A percentile compares a stretch with the other conserved stretches of the same genome.
Evolutionary conservation across 2,113 vertebrate species (phyloP).

Genomic region (Pelodiscus sinensis): DNA sequence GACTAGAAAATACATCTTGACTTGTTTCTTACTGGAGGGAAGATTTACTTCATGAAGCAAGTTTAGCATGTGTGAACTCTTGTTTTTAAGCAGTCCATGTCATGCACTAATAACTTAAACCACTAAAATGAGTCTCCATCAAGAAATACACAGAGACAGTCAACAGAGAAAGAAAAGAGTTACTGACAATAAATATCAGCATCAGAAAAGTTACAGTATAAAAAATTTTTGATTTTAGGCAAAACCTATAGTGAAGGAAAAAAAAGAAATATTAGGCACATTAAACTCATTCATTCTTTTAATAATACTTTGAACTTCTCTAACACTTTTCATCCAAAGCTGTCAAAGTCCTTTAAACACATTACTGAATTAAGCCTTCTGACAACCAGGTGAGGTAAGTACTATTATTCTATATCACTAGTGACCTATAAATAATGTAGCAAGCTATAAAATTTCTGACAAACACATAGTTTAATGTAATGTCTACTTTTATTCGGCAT

Average conservation of each 20-base stretch:
- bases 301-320: conserved; percentile 22
- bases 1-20: not conserved
- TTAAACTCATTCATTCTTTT: conserved; percentile 36
- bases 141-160: not conserved
- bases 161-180: not conserved
- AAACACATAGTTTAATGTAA: not conserved
- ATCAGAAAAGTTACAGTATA: not conserved
- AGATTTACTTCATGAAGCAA: conserved; percentile 18
- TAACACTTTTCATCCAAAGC: not conserved
- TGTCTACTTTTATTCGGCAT: conserved; percentile 9
- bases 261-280: conserved; percentile 45
- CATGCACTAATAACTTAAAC: conserved; percentile 17
- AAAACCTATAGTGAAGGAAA: not conserved
- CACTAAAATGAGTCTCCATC: not conserved
- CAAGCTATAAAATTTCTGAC: conserved; percentile 10
- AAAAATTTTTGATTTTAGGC: conserved; percentile 22
- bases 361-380: conserved; percentile 6
- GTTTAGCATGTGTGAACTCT: not conserved
- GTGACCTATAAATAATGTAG: conserved; percentile 34
- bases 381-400: conserved; percentile 30
- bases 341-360: conserved; percentile 42
- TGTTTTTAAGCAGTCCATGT: not conserved
- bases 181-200: not conserved
- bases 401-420: conserved; percentile 16
- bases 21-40: not conserved